phyloP scores from a whole-genome alignment of 2,797 vertebrate species.

The Emydoidea blandingii region DNA sequence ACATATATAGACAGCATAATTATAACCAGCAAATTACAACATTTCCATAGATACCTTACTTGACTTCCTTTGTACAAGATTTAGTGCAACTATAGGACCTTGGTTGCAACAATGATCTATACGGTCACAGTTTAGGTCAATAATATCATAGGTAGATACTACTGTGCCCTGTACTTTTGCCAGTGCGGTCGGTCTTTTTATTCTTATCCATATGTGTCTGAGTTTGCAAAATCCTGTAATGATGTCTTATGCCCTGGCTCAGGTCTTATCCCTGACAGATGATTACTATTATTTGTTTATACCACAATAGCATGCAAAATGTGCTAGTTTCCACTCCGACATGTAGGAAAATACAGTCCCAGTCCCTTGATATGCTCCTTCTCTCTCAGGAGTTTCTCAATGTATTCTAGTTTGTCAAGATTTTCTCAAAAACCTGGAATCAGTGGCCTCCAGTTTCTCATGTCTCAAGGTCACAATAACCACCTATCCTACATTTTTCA shows the following conservation, averaged over 20 bases:
- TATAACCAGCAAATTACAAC: no score
- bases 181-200: neutral
- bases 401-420: neutral
- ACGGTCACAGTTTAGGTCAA: no score
- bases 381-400: neutral
- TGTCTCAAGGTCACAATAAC: neutral
- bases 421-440: neutral
- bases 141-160: neutral
- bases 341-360: rapidly evolving
- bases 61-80: no score
- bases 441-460: neutral
- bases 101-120: no score
- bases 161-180: neutral
- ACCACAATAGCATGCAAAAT: neutral
- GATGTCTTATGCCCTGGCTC: neutral
- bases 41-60: no score
- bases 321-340: neutral
- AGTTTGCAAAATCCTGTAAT: neutral
- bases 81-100: no score
- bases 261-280: neutral
- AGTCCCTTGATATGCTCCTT: neutral
- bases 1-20: no score
- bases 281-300: neutral
- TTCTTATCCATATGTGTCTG: neutral
- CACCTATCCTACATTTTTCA: neutral